phyloP scores from a whole-genome alignment of 2,113 vertebrate species.

The Phaetusa simplex region DNA sequence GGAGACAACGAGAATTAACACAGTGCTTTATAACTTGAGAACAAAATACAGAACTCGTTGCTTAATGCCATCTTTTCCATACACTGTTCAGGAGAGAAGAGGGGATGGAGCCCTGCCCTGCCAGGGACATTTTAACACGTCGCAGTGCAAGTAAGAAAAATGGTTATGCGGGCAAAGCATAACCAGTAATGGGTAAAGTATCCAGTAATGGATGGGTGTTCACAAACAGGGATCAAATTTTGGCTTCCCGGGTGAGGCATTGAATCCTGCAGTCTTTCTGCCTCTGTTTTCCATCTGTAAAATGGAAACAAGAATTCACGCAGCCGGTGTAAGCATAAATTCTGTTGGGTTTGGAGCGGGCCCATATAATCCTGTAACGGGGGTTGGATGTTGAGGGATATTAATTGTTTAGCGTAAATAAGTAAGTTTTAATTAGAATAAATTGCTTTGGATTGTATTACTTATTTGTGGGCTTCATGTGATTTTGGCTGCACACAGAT shows the following conservation, averaged over 20 bases:
- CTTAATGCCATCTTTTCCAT: not conserved
- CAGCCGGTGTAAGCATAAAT: accelerated
- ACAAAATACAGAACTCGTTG: not conserved
- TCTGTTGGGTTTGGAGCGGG: not conserved
- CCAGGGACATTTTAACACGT: not conserved
- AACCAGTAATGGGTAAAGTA: not conserved
- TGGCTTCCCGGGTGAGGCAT: not conserved
- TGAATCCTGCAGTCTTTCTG: not conserved
- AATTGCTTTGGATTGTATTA: not conserved
- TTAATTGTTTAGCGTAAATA: not conserved
- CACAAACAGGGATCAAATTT: not conserved
- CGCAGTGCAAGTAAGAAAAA: accelerated
- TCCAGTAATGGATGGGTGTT: too few species aligned
- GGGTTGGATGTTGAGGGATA: not conserved
- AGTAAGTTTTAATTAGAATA: not conserved
- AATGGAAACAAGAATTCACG: not conserved
- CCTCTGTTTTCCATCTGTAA: not conserved
- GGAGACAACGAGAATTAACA: not conserved
- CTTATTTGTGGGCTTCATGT: not conserved
- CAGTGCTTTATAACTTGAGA: not conserved
- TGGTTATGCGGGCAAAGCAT: not conserved
- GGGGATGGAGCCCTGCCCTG: not conserved
- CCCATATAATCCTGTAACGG: accelerated
- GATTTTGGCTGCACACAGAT: not conserved
- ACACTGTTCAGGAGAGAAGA: not conserved